phyloP scores from a whole-genome alignment of 1,140 invertebrate species.

The Anastrepha ludens region DNA sequence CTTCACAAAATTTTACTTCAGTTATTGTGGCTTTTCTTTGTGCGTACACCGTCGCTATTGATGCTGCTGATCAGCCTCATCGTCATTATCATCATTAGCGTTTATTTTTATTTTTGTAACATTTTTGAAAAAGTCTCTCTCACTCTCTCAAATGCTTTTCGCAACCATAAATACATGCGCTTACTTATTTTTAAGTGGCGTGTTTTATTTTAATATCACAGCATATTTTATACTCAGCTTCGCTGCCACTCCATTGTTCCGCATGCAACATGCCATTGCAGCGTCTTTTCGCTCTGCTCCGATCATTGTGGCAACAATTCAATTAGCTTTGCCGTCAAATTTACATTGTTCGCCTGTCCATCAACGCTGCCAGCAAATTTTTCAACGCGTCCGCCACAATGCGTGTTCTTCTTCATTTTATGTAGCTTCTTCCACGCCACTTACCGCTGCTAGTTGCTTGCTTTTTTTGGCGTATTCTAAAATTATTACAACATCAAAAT shows the following conservation, averaged over 20 bases:
- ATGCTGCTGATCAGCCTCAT: slow-evolving; percentile 9
- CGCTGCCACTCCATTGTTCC: not conserved
- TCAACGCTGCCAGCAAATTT: slow-evolving; percentile 39
- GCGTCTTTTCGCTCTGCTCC: not conserved
- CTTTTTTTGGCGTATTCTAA: slow-evolving; percentile 1
- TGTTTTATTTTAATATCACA: slow-evolving; percentile 40
- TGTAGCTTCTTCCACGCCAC: not conserved
- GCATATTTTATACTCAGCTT: not conserved
- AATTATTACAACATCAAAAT: not conserved
- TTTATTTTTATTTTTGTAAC: not conserved
- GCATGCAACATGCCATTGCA: slow-evolving; percentile 32
- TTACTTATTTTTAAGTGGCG: slow-evolving; percentile 41
- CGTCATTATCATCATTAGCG: slow-evolving; percentile 7
- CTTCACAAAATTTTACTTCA: not conserved
- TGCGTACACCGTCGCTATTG: not conserved
- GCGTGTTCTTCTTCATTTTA: not conserved
- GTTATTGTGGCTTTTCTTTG: not conserved
- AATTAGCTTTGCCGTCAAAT: slow-evolving; percentile 56
- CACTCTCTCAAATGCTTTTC: not conserved
- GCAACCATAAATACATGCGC: not conserved
- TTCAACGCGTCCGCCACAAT: not conserved
- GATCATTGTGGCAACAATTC: slow-evolving; percentile 51
- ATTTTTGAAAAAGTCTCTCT: not conserved
- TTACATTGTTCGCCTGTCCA: slow-evolving; percentile 55
- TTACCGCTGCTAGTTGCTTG: not conserved